Evolutionary conservation across 2,797 vertebrate genomes (phyloP), one percentile per base, ranked within the genome.

Genomic region (Neosilurus hyrtlii): DNA sequence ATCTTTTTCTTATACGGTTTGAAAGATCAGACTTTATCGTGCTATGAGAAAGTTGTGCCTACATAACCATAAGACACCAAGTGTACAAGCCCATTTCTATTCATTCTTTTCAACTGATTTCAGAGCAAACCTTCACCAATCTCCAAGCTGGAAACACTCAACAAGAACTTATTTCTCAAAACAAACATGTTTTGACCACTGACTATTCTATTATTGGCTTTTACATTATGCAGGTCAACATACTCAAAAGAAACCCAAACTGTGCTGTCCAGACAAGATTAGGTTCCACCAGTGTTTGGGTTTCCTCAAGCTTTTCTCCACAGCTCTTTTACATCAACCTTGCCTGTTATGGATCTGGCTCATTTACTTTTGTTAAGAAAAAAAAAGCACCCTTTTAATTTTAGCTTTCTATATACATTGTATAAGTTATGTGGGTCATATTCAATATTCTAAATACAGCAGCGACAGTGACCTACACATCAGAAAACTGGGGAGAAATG

Each of bases 21-120:
- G 30, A 16, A 62, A 72, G 26, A 56, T 37, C 52, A 30, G 63
- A 77, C 22, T 80, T 80, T 78, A 66, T 83, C 61, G 30, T 22
- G 68, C 35, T 18, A 51, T 72, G 73, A 24, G 83, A 63, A 80
- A 82, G 73, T 68, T 66, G 81, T 83, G 82, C 86, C 73, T 81
- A 85, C 72, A 82, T 61, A 85, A 37, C 62, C 77, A 37, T 37
- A 52, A 43, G 2, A 43, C 37, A 2, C 37, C 16, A 65, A 82
- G 26, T 73, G 6, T 37, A 75, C 51, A 63, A n/a, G 79, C 63
- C 63, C 61, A 78, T 63, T 81, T 81, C 76, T 9, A 61, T 85
- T 51, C 7, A 15, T n/a, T 61, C 30, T 1, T 12, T 49, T 37
- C 72, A 43, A 72, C 68, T 63, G 20, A 37, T 51, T 72, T 81